Conservation (phyloP, 2,113 vertebrate genomes). For the Blennius ocellaris region DNA sequence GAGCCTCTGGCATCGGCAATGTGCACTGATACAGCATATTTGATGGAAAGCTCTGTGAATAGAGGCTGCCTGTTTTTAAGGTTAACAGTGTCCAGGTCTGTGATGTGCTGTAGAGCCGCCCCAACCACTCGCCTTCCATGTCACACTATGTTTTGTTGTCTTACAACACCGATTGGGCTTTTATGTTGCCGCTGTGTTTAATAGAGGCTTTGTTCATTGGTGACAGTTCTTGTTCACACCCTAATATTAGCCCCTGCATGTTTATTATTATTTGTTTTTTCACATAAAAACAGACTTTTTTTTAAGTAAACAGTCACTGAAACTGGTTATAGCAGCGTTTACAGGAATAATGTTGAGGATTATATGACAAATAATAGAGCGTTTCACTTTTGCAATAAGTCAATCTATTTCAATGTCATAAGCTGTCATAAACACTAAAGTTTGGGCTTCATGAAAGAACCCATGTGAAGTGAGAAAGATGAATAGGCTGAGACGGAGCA, state of each 20-base stretch:
- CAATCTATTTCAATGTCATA: slow-evolving; percentile 18
- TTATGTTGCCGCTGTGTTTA: slow-evolving; percentile 26
- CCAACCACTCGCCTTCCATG: slow-evolving; percentile 10
- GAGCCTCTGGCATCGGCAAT: slow-evolving; percentile 69
- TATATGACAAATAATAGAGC: slow-evolving; percentile 13
- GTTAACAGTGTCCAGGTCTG: slow-evolving; percentile 46
- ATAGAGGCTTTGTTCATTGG: slow-evolving; percentile 30
- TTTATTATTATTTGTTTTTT: slow-evolving; percentile 8
- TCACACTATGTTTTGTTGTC: slow-evolving; percentile 33
- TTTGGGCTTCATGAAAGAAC: slow-evolving; percentile 25
- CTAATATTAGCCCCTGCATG: background rate
- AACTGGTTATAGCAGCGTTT: slow-evolving; percentile 14
- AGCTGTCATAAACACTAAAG: slow-evolving; percentile 39
- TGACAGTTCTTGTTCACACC: background rate
- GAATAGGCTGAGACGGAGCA: slow-evolving; percentile 30
- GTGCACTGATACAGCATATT: slow-evolving; percentile 57
- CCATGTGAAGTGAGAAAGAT: slow-evolving; percentile 15
- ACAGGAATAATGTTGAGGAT: background rate
- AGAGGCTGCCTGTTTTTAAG: slow-evolving; percentile 58
- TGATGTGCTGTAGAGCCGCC: slow-evolving; percentile 19
- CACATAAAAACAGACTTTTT: slow-evolving; percentile 3
- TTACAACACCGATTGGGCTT: slow-evolving; percentile 12
- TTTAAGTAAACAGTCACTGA: background rate
- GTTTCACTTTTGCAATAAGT: slow-evolving; percentile 7
- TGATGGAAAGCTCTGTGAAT: slow-evolving; percentile 71